Conservation (phyloP, 2,797 vertebrate species). For the Podargus strigoides region DNA sequence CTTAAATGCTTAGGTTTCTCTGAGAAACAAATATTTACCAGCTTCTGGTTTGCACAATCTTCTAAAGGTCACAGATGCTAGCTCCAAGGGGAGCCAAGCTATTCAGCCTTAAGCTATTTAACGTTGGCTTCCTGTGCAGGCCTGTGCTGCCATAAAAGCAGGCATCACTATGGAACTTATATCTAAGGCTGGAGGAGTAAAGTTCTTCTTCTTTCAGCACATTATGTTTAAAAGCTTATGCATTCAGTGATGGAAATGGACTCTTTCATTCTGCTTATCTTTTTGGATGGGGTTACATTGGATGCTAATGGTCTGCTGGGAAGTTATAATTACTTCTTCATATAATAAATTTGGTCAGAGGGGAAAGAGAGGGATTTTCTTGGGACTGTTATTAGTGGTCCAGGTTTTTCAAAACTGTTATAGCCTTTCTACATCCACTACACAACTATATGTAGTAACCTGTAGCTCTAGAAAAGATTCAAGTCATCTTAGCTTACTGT, state of each 20-base stretch:
- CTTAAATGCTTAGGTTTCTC: conserved; percentile 25
- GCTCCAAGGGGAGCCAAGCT: conserved; percentile 18
- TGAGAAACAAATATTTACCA: conserved; percentile 40
- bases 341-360: not conserved
- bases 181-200: not conserved
- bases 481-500: not conserved
- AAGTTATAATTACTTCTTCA: not conserved
- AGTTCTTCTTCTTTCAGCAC: not conserved
- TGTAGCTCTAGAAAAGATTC: not conserved
- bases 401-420: not conserved
- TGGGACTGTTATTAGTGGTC: not conserved
- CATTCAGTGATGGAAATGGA: not conserved
- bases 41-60: not conserved
- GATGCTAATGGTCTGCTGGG: not conserved
- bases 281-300: not conserved
- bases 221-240: conserved; percentile 27
- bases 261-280: not conserved
- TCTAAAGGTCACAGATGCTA: conserved; percentile 31
- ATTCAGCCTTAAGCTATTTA: conserved; percentile 8
- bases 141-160: not conserved
- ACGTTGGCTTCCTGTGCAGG: not conserved
- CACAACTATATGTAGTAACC: not conserved
- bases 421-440: fast-evolving
- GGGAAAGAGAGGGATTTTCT: not conserved
- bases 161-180: not conserved